phyloP scores from a whole-genome alignment of 2,888 invertebrate species.

The Pristionchus fissidentatus region DNA sequence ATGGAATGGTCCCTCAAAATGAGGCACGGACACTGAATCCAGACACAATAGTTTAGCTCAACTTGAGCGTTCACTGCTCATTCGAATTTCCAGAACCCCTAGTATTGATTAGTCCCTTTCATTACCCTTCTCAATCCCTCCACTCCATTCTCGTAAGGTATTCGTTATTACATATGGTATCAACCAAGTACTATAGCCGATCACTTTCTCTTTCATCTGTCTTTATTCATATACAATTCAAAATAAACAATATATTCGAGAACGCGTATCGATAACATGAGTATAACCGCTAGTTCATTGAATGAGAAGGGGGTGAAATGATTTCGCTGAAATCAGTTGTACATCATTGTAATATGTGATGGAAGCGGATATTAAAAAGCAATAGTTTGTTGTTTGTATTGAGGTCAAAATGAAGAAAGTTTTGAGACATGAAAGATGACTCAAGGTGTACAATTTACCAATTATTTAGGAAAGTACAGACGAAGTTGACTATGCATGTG shows the following conservation, averaged over 20 bases:
- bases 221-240: too few species aligned
- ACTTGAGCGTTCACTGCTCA: not conserved
- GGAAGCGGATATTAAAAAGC: not conserved
- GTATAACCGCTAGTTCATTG: not conserved
- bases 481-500: constrained; percentile 1
- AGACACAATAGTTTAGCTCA: too few species aligned
- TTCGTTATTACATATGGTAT: not conserved
- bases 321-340: not conserved
- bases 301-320: not conserved
- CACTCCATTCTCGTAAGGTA: constrained; percentile 5
- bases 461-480: not conserved
- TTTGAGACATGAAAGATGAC: constrained; percentile 62
- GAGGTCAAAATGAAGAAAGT: constrained; percentile 36
- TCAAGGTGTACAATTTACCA: too few species aligned
- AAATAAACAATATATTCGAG: not conserved
- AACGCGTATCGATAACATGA: not conserved
- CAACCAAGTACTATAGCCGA: not conserved
- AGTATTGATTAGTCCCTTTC: not conserved
- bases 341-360: not conserved
- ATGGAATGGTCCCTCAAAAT: too few species aligned
- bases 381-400: constrained; percentile 1
- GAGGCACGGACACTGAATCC: too few species aligned
- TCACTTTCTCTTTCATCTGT: not conserved
- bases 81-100: not conserved
- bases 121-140: constrained; percentile 23